Evolutionary conservation across 2,888 invertebrate species (phyloP), one percentile per base, ranked within the genome.

Genomic region (Metacarcinus magister): DNA sequence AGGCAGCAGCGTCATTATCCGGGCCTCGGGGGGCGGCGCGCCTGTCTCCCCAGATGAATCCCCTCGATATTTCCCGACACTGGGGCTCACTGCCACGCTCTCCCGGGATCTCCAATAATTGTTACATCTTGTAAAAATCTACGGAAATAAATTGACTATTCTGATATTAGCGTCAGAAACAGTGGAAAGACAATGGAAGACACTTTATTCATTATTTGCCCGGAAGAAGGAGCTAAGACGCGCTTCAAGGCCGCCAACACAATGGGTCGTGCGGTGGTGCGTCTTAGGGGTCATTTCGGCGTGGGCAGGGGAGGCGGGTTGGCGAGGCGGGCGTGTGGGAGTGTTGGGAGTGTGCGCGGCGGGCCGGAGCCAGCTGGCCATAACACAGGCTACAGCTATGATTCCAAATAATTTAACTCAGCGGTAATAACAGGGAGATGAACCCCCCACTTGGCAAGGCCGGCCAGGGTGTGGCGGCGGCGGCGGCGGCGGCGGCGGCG

Each of bases 141-240:
- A 92, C 94, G 94, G 96, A 97, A 96, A 97, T 97, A 97, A 97
- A 97, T 97, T 96, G 97, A 97, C 96, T 97, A 97, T 97, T 97
- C 97, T 95, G 97, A 97, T 97, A 97, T 97, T 97, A 97, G 95
- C 97, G 97, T 97, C 97, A 95, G 96, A 94, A 94, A 94, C 94
- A 96, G 96, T 93, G 94, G 95, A 95, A 97, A 97, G 96, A 96
- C 97, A 96, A 97, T 96, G 97, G 96, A 96, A 97, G 95, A 97
- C 96, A 96, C 96, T 96, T 96, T 95, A 96, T 96, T 96, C 96
- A 96, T 97, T 97, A 97, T 97, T 97, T 97, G 94, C 95, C 95
- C 75, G 95, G 93, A 43, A 95, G 92, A 93, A 43, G 93, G 96
- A 44, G 90, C 44, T 93, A 94, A 95, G 75, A 94, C 90, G 91